Conservation (phyloP, 1,140 invertebrate species). For the Drosophila tristis region DNA sequence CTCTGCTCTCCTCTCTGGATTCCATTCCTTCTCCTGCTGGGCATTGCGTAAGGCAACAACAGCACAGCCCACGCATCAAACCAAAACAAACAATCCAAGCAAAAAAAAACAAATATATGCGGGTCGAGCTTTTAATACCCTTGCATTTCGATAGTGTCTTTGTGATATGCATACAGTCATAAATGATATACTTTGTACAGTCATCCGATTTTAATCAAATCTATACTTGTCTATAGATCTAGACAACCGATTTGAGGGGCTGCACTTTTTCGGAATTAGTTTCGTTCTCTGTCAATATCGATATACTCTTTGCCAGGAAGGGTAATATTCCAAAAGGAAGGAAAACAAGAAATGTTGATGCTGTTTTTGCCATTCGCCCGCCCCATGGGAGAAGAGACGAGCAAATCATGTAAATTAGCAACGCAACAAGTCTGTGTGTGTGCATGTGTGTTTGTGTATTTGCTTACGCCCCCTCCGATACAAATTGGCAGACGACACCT, state of each 20-base stretch:
- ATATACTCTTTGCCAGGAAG: no score
- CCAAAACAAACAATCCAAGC: slow-evolving; percentile 50
- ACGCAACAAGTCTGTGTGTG: slow-evolving; percentile 6
- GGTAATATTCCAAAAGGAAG: no score
- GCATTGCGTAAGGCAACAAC: slow-evolving; percentile 26
- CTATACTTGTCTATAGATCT: no score
- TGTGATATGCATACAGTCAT: no score
- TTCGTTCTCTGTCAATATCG: no score
- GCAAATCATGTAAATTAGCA: slow-evolving; percentile 40
- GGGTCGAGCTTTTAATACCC: no score
- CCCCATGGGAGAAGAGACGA: neutral
- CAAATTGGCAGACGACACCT: slow-evolving; percentile 54
- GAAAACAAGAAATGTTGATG: slow-evolving; percentile 13
- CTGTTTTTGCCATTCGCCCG: slow-evolving; percentile 5
- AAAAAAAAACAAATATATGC: slow-evolving; percentile 30
- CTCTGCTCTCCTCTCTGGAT: neutral
- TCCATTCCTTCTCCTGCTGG: neutral
- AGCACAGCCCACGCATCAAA: slow-evolving; percentile 50
- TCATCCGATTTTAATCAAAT: no score
- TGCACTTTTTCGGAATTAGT: no score
- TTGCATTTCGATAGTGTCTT: no score
- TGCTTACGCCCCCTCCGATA: slow-evolving; percentile 40
- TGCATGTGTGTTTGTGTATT: slow-evolving; percentile 3
- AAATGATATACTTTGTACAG: no score
- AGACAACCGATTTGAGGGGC: no score